Evolutionary conservation across 2,888 invertebrate species (phyloP).

Genomic region (Carabus problematicus): DNA sequence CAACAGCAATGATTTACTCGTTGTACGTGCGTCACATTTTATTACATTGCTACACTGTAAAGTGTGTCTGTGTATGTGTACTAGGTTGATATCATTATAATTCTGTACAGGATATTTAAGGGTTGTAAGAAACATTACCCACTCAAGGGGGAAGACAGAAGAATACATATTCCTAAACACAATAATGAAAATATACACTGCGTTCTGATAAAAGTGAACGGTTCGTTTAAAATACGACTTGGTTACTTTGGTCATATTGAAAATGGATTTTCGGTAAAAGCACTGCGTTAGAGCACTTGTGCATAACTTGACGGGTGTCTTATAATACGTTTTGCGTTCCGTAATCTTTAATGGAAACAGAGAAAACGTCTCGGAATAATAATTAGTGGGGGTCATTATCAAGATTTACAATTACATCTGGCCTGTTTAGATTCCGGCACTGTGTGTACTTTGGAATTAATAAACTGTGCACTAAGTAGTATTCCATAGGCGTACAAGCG

Average conservation of each 20-base stretch:
- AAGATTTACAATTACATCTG: conserved; percentile 43
- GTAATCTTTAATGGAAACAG: conserved; percentile 37
- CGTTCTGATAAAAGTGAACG: too few species aligned
- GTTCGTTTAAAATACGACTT: too few species aligned
- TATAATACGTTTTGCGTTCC: conserved; percentile 35
- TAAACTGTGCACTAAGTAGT: conserved; percentile 40
- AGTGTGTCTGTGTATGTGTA: background rate
- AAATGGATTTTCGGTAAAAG: too few species aligned
- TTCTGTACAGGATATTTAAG: conserved; percentile 6
- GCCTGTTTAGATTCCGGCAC: conserved; percentile 21
- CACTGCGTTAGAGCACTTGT: too few species aligned
- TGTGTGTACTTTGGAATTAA: conserved; percentile 42
- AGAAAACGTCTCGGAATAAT: conserved; percentile 34
- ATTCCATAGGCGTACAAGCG: conserved; percentile 17
- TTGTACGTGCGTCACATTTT: conserved; percentile 13
- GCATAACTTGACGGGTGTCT: background rate
- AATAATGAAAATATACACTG: too few species aligned
- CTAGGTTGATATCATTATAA: background rate
- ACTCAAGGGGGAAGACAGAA: background rate
- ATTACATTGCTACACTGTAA: conserved; percentile 24
- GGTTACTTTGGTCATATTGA: too few species aligned
- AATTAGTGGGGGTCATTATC: conserved; percentile 37
- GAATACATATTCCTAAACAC: too few species aligned
- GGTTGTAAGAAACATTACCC: conserved; percentile 2
- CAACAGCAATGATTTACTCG: conserved; percentile 31